phyloP scores from a whole-genome alignment of 2,888 invertebrate species.

The Andrena flavipes region DNA sequence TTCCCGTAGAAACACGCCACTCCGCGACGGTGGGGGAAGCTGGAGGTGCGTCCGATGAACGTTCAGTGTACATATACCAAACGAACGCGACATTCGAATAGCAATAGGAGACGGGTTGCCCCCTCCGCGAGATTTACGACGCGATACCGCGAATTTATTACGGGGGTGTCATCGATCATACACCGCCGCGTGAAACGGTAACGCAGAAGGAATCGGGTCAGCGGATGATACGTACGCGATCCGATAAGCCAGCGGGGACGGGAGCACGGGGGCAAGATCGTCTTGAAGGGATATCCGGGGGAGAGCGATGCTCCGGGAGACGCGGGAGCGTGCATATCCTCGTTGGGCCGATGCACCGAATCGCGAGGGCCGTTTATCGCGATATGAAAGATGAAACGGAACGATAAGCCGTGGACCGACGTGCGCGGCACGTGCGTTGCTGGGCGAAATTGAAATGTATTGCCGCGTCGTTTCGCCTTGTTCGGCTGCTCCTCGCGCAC shows the following conservation, averaged over 20 bases:
- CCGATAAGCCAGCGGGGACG: neutral
- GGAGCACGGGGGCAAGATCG: neutral
- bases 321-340: slow-evolving; percentile 19
- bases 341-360: slow-evolving; percentile 35
- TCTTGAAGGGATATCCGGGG: slow-evolving; percentile 44
- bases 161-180: slow-evolving; percentile 64
- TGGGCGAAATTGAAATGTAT: slow-evolving; percentile 67
- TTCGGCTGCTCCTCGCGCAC: slow-evolving; percentile 12
- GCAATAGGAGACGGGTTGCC: slow-evolving; percentile 27
- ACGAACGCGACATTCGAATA: slow-evolving; percentile 21
- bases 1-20: no score
- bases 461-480: slow-evolving; percentile 39
- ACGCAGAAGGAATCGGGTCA: slow-evolving; percentile 58
- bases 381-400: slow-evolving; percentile 66
- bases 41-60: slow-evolving; percentile 5
- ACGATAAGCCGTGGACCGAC: slow-evolving; percentile 58
- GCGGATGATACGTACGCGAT: slow-evolving; percentile 18
- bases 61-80: neutral
- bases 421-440: slow-evolving; percentile 30
- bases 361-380: slow-evolving; percentile 51
- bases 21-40: no score
- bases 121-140: slow-evolving; percentile 49
- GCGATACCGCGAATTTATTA: slow-evolving; percentile 64
- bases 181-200: slow-evolving; percentile 60
- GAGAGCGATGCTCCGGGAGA: slow-evolving; percentile 39